phyloP scores from a whole-genome alignment of 2,888 invertebrate species.

The Lithosia quadra region DNA sequence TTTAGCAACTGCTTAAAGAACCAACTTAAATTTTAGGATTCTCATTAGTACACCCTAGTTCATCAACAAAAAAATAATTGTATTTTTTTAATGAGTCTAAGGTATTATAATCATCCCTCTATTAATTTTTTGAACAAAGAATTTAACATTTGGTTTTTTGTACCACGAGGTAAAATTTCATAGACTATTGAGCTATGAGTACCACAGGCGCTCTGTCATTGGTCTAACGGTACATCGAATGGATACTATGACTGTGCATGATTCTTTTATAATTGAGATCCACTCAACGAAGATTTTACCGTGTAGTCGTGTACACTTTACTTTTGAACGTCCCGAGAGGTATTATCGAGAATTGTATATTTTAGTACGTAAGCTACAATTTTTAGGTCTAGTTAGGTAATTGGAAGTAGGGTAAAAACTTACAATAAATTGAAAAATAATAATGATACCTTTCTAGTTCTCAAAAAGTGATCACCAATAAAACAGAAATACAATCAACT shows the following conservation, averaged over 20 bases:
- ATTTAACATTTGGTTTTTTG: constrained; percentile 15
- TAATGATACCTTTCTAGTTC: not conserved
- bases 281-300: constrained; percentile 49
- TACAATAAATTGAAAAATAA: not conserved
- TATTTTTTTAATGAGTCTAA: not conserved
- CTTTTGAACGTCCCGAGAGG: constrained; percentile 42
- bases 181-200: constrained; percentile 16
- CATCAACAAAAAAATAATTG: not conserved
- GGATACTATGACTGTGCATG: constrained; percentile 79
- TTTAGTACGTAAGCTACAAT: constrained; percentile 2
- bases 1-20: not conserved
- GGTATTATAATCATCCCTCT: not conserved
- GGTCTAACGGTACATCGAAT: constrained; percentile 75
- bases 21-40: too few relatives aligned
- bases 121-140: constrained; percentile 10
- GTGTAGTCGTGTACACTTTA: constrained; percentile 42
- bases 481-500: not conserved
- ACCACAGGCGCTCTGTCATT: constrained; percentile 67
- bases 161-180: constrained; percentile 19
- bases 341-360: constrained; percentile 30
- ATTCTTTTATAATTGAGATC: constrained; percentile 78
- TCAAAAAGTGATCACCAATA: too few relatives aligned
- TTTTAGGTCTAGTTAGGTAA: not conserved
- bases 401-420: not conserved
- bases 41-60: too few relatives aligned